Base-by-base conservation (phyloP, 2,888 invertebrate species). In the Athrips mouffetella region DNA sequence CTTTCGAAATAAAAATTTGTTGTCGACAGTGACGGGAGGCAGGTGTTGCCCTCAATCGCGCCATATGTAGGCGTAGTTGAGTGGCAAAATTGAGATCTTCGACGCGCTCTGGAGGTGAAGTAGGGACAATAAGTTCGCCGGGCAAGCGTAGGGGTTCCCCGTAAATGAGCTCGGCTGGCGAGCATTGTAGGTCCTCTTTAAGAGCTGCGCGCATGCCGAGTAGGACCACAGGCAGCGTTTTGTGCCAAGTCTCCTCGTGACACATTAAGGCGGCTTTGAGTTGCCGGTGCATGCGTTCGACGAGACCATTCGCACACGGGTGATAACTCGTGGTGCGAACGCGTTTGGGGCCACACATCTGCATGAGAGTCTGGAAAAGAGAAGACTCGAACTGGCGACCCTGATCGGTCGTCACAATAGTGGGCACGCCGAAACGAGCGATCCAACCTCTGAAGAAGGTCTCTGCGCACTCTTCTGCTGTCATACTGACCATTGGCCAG, bases 371-470 rank as follows among this genome's bases (percentile, higher is more conserved):
- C 6, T 55, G 49, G 44, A 65, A 65, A 2, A 57, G 44, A 1
- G 50, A 42, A 0, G 54, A 60, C 51, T 60, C 59, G 18, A 64
- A 74, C 45, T 81, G 80, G 2, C 53, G 41, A 1, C 64, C 64
- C 0, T 55, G 54, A 31, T 64, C 61, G 1, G 60, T 59, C 1
- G 59, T 55, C 3, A 64, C 55, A 2, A 52, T 37, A 1, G 49
- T 54, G 2, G 81, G 84, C 6, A 67, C 58, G 1, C 83, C 82
- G 48, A 69, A 83, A 6, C 79, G 55, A 0, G 77, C 44, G 1
- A 88, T 65, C 86, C 81, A 87, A 0, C 54, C 53, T 0, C 42
- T 27, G 16, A 67, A 49, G 5, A 87, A 63, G 2, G 73, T 66
- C n/a, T 50, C 23, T 1, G 73, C 72, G 4, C 70, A 65, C 0